A percentile compares a stretch with the other conserved stretches of the same genome.
These are phyloP conservation scores for Noctilio leporinus DNA, from an alignment of 2,113 vertebrate genomes.

Conservation along the genomic window DNA sequence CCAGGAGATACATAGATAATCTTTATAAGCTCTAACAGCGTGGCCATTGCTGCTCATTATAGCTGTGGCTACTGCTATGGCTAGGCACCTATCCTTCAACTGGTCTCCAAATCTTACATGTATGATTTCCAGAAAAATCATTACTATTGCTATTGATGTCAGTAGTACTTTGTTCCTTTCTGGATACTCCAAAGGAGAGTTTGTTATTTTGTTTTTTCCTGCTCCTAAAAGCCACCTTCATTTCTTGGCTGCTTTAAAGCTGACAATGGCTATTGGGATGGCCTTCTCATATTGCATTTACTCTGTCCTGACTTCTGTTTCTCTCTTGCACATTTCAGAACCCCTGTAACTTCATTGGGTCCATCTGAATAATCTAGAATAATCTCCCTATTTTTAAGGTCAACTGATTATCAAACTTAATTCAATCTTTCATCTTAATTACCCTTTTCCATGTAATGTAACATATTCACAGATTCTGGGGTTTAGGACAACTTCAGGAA, in stretches of 20 bases:
- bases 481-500: neutral
- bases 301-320: neutral
- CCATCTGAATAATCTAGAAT: neutral
- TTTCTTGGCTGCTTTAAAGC: neutral
- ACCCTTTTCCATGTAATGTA: neutral
- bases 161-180: neutral
- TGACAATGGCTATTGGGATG: neutral
- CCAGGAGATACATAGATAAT: neutral
- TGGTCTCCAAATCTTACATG: neutral
- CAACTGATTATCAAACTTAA: neutral
- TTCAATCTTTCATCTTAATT: neutral
- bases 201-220: neutral
- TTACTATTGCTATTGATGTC: neutral
- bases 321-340: neutral
- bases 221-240: neutral
- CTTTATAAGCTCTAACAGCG: neutral
- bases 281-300: neutral
- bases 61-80: neutral
- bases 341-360: neutral
- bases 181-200: neutral
- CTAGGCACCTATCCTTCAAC: neutral
- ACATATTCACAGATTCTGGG: neutral
- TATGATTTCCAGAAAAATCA: neutral
- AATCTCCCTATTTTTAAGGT: neutral
- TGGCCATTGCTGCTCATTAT: neutral